Base-by-base conservation (phyloP, 2,888 invertebrate genomes). In the Sarcophaga variegata region DNA sequence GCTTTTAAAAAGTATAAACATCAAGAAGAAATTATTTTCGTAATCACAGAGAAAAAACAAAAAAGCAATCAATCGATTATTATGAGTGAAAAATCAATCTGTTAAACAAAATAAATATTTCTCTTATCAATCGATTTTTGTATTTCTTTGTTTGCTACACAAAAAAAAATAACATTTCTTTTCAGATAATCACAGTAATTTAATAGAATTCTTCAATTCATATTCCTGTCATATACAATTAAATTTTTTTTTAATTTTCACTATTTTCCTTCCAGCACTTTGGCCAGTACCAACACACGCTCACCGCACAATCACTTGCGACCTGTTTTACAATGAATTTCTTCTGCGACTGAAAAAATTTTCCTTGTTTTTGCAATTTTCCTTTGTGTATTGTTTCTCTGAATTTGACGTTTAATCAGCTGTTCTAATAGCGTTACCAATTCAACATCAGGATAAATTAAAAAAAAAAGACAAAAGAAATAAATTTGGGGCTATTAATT, bases 321-420 rank as follows among this genome's bases (percentile, higher is more conserved):
- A 64, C 75, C 72, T 22, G 59, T 20, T 74, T 67, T 67, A 81
- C 64, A 77, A 82, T 59, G 4, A 77, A 71, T 60, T 67, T 72
- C 37, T 67, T 78, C 47, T 66, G 20, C 47, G 66, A 83, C 83
- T 83, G 71, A 49, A 75, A n/a, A 37, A 75, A 14, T 67, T 63
- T 81, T 49, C 27, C 12, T 63, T 70, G n/a, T 27, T 74, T 66
- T 54, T 67, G 54, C 20, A 54, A 27, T 66, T 69, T 81, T 45
- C 27, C 10, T 47, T 54, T 66, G 4, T 66, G 27, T 59, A 4
- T 37, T 59, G 49, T 17, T 62, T 72, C 25, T 27, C n/a, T 6
- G 14, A 2, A 6, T 66, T 80, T 81, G 66, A 72, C 72, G 14
- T 64, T 81, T 37, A 5, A 70, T 59, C 82, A 76, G 76, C 70